Evolutionary conservation across 2,113 vertebrate species (phyloP), one percentile per base, ranked within the genome.

Genomic region (Neogobius melanostomus): DNA sequence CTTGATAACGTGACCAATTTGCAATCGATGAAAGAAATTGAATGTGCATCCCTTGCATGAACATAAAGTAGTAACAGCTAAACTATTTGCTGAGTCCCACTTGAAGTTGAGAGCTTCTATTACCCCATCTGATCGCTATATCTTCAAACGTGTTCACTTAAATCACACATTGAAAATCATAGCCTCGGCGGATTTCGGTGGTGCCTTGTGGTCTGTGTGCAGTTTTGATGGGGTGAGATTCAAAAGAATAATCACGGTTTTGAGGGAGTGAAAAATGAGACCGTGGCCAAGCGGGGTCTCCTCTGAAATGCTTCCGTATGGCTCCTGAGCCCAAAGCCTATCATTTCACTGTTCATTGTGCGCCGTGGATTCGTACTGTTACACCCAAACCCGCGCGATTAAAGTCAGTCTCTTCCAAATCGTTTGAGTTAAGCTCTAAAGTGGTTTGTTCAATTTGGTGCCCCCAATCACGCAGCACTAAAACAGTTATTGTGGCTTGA

Each of bases 241-340:
- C 89, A 90, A 90, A 90, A 87, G 89, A 89, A 90, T 90, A 91
- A 89, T 90, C 89, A 85, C 82, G 86, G 82, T 89, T 89, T 79
- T 80, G 73, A 74, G 28, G 82, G 80, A 84, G 81, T 82, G 85
- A 91, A 88, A 88, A 83, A 78, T 84, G 84, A 88, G 87, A 90
- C 85, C 73, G 14, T 72, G 77, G 82, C 82, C 81, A 81, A 81
- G 85, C 82, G 62, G 65, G 82, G 84, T 91, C 74, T 62, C 80
- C 81, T 84, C 71, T 82, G 82, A 91, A 91, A 87, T 87, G 87
- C 86, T 89, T 88, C 82, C 77, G 86, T 86, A 84, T 89, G 90
- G 72, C 78, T 86, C 79, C 80, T 61, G 71, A 81, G 76, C 85
- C 69, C 74, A 72, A 81, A 71, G 71, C 80, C 71, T 66, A 15